Conservation (phyloP, 2,888 invertebrate species). For the Drosophila koepferae region DNA sequence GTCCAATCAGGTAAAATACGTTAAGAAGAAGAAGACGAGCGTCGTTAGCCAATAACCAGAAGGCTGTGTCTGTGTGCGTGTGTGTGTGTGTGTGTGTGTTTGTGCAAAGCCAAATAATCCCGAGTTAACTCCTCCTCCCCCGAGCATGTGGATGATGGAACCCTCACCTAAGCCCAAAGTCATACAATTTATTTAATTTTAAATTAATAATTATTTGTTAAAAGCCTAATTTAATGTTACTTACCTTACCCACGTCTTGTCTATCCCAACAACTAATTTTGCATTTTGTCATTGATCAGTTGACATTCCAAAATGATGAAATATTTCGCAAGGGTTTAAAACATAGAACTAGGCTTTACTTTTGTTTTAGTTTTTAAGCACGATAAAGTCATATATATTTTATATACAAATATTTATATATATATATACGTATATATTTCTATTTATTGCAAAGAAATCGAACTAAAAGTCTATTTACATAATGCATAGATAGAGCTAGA, state of each 20-base stretch:
- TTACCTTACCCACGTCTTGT: background rate
- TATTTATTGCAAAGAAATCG: conserved; percentile 17
- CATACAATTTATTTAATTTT: conserved; percentile 7
- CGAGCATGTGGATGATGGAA: conserved; percentile 33
- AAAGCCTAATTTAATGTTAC: conserved; percentile 9
- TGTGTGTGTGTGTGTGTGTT: background rate
- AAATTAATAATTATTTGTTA: conserved; percentile 13
- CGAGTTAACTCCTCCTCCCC: background rate
- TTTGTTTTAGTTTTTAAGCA: conserved; percentile 22
- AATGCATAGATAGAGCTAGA: conserved; percentile 23
- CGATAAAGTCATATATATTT: conserved; percentile 43
- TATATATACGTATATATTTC: conserved; percentile 11
- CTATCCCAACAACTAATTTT: background rate
- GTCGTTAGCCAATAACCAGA: conserved; percentile 66
- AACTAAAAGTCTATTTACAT: conserved; percentile 2
- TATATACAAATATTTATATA: conserved; percentile 33
- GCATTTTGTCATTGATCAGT: conserved; percentile 61
- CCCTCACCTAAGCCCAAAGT: conserved; percentile 16
- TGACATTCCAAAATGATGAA: conserved; percentile 64
- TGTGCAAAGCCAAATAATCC: conserved; percentile 1
- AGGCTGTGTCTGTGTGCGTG: conserved; percentile 47
- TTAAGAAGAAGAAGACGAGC: conserved; percentile 84
- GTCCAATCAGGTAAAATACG: conserved; percentile 89
- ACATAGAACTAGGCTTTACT: conserved; percentile 3
- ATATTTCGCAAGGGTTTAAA: conserved; percentile 22